Evolutionary conservation across 2,113 vertebrate genomes (phyloP).

Genomic region (Gambusia holbrooki): DNA sequence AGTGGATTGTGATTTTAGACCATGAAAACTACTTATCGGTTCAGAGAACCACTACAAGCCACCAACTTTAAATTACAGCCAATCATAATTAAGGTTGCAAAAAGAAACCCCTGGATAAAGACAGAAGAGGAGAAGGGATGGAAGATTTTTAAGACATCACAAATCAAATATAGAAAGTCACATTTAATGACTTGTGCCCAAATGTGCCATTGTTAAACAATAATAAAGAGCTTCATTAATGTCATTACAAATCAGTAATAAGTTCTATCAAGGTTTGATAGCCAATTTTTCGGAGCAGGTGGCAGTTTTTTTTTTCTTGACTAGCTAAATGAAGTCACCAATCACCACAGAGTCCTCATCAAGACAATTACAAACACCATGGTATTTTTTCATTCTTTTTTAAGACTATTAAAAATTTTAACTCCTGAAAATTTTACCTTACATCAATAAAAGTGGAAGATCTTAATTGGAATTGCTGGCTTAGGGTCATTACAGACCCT

Average conservation of each 20-base stretch:
- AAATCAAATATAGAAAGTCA: slow-evolving; percentile 11
- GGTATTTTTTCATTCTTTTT: not conserved
- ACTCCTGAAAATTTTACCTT: not conserved
- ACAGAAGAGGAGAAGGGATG: not conserved
- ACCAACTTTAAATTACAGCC: not conserved
- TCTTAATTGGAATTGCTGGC: slow-evolving; percentile 6
- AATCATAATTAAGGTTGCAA: not conserved
- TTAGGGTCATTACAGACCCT: slow-evolving; percentile 10
- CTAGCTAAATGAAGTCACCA: not conserved
- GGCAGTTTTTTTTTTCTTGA: not conserved
- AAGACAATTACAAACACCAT: slow-evolving; percentile 16
- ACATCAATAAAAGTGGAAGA: slow-evolving; percentile 16
- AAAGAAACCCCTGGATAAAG: not conserved
- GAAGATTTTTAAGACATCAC: not conserved
- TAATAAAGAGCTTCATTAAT: not conserved
- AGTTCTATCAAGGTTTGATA: slow-evolving; percentile 5
- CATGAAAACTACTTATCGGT: too few species aligned
- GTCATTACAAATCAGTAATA: slow-evolving; percentile 19
- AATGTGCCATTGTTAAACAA: slow-evolving; percentile 7
- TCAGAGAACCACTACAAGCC: not conserved
- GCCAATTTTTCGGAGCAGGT: slow-evolving; percentile 1
- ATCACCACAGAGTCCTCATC: slow-evolving; percentile 7
- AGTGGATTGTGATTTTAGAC: not conserved
- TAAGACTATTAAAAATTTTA: not conserved
- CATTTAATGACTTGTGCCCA: not conserved